Conservation (phyloP, 2,113 vertebrate species). For the Odontesthes bonariensis region DNA sequence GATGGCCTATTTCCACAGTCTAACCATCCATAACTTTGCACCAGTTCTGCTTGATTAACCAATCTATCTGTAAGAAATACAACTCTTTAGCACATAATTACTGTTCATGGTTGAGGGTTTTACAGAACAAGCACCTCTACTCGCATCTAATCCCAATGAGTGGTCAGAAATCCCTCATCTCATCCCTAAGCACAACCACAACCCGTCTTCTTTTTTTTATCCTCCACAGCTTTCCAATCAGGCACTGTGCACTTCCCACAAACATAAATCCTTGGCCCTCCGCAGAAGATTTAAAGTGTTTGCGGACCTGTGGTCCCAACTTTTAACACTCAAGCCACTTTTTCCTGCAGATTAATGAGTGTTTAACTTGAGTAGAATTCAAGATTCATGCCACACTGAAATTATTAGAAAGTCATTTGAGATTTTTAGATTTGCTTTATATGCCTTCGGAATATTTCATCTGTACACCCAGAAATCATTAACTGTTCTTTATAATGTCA, state of each 20-base stretch:
- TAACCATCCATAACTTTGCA: conserved; percentile 44
- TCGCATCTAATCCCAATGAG: conserved; percentile 60
- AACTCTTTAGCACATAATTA: conserved; percentile 46
- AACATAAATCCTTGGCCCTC: conserved; percentile 23
- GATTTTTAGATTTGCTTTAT: not conserved
- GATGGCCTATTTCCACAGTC: conserved; percentile 35
- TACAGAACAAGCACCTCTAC: conserved; percentile 35
- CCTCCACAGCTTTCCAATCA: conserved; percentile 6
- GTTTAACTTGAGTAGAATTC: conserved; percentile 13
- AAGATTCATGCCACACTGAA: not conserved
- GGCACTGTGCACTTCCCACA: conserved; percentile 2
- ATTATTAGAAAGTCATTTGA: not conserved
- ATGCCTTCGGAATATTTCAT: not conserved
- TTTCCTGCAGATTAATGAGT: conserved; percentile 6
- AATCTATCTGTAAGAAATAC: conserved; percentile 40
- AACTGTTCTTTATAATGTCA: not conserved
- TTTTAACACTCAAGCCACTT: not conserved
- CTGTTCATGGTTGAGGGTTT: conserved; percentile 54
- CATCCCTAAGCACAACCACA: conserved; percentile 33
- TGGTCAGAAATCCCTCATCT: conserved; percentile 53
- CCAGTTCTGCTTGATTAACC: conserved; percentile 47
- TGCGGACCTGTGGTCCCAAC: not conserved
- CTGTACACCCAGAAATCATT: not conserved
- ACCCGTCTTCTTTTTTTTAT: conserved; percentile 8
- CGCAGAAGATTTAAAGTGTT: conserved; percentile 17